phyloP scores from a whole-genome alignment of 1,140 invertebrate genomes.

The Penaeus vannamei region DNA sequence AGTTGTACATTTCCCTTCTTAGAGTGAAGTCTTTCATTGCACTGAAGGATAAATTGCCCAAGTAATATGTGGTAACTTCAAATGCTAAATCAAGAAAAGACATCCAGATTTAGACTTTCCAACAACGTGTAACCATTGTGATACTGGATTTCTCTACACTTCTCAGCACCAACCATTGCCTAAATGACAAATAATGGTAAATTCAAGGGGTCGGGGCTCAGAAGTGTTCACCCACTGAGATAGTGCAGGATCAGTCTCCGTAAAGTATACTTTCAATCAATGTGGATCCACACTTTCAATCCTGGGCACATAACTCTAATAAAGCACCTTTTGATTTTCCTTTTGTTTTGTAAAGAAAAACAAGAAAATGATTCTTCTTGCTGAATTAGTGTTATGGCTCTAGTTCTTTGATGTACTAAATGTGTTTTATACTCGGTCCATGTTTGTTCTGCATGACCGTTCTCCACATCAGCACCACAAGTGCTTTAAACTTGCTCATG shows the following conservation, averaged over 20 bases:
- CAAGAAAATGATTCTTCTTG: too few species aligned
- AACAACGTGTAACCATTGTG: slow-evolving; percentile 51
- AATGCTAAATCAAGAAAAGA: slow-evolving; percentile 31
- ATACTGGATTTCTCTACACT: slow-evolving; percentile 47
- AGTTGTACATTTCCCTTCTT: too few species aligned
- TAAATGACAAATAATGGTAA: slow-evolving; percentile 48
- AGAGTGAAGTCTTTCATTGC: too few species aligned
- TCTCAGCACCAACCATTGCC: slow-evolving; percentile 52
- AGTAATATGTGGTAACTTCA: too few species aligned
- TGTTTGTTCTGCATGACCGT: neutral
- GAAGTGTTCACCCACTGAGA: slow-evolving; percentile 25
- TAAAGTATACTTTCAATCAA: too few species aligned
- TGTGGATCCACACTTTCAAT: too few species aligned
- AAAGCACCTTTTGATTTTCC: too few species aligned
- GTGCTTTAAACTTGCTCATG: slow-evolving; percentile 33
- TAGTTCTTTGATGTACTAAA: neutral
- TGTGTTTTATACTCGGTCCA: slow-evolving; percentile 42
- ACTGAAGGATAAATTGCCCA: too few species aligned
- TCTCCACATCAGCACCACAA: slow-evolving; percentile 23
- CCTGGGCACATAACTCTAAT: too few species aligned
- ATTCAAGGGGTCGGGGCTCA: slow-evolving; percentile 45
- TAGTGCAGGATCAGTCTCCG: slow-evolving; percentile 1
- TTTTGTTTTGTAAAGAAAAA: too few species aligned
- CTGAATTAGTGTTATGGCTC: too few species aligned
- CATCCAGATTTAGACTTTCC: slow-evolving; percentile 44